Evolutionary conservation across 2,797 vertebrate species (phyloP), one percentile per base, ranked within the genome.

Genomic region (Crocodylus rhombifer): DNA sequence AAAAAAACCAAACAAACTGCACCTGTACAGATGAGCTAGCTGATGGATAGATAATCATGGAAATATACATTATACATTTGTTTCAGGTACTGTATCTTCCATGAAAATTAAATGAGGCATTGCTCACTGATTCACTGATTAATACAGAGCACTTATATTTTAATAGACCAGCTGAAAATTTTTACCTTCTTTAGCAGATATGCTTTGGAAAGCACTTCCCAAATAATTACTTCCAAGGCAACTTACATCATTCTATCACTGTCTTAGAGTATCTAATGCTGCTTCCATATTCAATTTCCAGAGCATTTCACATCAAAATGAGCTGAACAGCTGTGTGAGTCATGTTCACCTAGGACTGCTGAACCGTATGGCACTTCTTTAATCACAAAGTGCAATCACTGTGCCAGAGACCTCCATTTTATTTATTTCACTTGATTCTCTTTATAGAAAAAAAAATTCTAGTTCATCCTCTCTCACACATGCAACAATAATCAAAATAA

Each of bases 191-290:
- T 94, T 91, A 93, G 75, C 62, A 87, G 77, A 88, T 94, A 85
- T 92, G 92, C 91, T 93, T 91, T 87, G 77, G 67, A 93, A 95
- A 95, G 86, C 33, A 73, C 12, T 94, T 96, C 80, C 80, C 71
- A 92, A 96, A 71, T 91, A 96, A 96, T 95, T 96, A 96, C 96
- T 94, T 91, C 91, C 93, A 94, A 96, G 42, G 30, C 71, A 95
- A 96, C 92, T 95, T 82, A 69, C 69, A 96, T 94, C 82, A 80
- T 95, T 94, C 28, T 78, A 79, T 60, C 65, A 95, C 58, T 90
- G 77, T 86, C 73, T 95, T 90, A 71, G 71, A 90, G 92, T 84
- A 95, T 57, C 73, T 93, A 93, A n/a, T 28, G 65, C 57, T 93
- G 57, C 28, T 94, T 95, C 95, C 77, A 89, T 87, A 90, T 28